Base-by-base conservation (phyloP, 2,888 invertebrate genomes). In the Artemia sinica region DNA sequence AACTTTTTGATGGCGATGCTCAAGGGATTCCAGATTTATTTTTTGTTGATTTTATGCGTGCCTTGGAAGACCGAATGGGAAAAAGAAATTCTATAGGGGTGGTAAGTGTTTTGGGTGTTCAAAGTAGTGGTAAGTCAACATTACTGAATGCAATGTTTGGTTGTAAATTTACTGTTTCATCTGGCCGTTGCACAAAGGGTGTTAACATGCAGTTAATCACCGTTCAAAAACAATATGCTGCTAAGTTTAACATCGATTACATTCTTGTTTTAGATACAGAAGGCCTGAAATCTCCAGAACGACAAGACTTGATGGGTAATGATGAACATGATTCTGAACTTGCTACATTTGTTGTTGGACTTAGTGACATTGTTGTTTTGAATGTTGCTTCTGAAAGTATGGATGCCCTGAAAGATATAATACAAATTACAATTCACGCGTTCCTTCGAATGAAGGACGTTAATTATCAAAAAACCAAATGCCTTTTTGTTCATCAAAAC, bases 91-190 rank as follows among this genome's bases (percentile, higher is more conserved):
- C 63, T n/a, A 58, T 58, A 8, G 63, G 63, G 2, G 63, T 58
- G 8, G 28, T 58, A n/a, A 58, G 63, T 28, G 63, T 58, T 10
- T 14, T 71, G 7, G 69, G 71, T 12, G 66, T 68, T 8, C 71
- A 71, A 58, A 69, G 69, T 12, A 67, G 69, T 13, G 69, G 69
- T 0, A 71, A 71, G 18, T 71, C 71, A 8, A 71, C 71, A 11
- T 63, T 71, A 11, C 63, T 71, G n/a, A 71, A 71, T 65, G 68
- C 70, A 18, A 58, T 71, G 11, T 71, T 71, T 50, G 71, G 68
- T n/a, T 71, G 69, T 50, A 68, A 69, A 52, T 71, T 71, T 50
- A 50, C 67, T 6, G 69, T 69, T 5, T 69, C 69, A n/a, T 49
- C 66, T 18, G 71, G 71, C 11, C 51, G 69, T 49, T 71, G 71